These are phyloP conservation scores for Rosalia funebris DNA, from an alignment of 2,888 invertebrate species.

Conservation along the genomic window DNA sequence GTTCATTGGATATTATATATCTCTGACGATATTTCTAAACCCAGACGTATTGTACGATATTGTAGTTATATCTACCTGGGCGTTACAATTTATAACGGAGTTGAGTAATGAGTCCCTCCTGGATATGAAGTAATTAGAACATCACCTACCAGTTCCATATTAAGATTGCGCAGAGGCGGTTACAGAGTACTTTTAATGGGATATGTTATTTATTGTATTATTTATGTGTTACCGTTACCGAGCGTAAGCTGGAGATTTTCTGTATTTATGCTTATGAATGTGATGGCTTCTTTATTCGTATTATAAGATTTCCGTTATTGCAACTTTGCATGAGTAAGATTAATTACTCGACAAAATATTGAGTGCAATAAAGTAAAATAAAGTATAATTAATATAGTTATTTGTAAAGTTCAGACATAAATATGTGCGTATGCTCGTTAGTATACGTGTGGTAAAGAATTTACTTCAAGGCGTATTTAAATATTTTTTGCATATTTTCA, in stretches of 20 bases:
- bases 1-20: not conserved
- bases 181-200: not conserved
- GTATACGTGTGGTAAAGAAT: too few species aligned
- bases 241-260: not conserved
- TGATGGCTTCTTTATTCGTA: too few species aligned
- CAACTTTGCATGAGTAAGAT: too few species aligned
- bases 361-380: too few species aligned
- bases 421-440: too few species aligned
- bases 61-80: not conserved
- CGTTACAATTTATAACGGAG: slow-evolving; percentile 7
- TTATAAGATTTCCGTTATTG: too few species aligned
- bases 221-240: not conserved
- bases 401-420: too few species aligned
- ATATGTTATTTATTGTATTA: slow-evolving; percentile 3
- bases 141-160: slow-evolving; percentile 6
- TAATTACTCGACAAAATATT: too few species aligned
- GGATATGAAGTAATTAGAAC: slow-evolving; percentile 4
- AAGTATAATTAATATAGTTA: too few species aligned
- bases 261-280: too few species aligned
- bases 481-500: too few species aligned
- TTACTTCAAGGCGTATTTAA: too few species aligned
- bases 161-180: not conserved
- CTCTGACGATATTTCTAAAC: not conserved
- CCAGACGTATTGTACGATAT: not conserved
- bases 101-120: slow-evolving; percentile 8